A percentile compares a stretch with the other conserved stretches of the same genome.
Conservation (phyloP, 2,888 invertebrate genomes). For the Barypeithes pellucidus region DNA sequence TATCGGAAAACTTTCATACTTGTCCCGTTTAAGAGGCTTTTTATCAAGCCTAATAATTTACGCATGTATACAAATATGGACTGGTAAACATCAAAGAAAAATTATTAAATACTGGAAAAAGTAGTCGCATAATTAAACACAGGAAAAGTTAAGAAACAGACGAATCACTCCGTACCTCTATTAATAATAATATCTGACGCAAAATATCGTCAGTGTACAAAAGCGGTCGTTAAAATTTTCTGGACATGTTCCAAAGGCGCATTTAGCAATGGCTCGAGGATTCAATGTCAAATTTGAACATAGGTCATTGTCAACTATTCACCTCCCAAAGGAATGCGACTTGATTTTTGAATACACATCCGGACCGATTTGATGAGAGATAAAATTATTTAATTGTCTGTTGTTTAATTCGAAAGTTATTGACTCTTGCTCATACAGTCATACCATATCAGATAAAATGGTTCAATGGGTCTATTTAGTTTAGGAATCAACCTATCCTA, state of each 20-base stretch:
- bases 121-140: slow-evolving; percentile 11
- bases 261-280: slow-evolving; percentile 31
- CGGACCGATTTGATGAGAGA: not conserved
- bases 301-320: slow-evolving; percentile 48
- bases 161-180: slow-evolving; percentile 21
- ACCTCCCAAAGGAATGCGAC: slow-evolving; percentile 33
- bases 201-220: slow-evolving; percentile 34
- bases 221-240: slow-evolving; percentile 33
- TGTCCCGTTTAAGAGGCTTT: not conserved
- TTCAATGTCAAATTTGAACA: slow-evolving; percentile 44
- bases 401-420: not conserved
- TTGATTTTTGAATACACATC: slow-evolving; percentile 15
- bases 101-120: not conserved
- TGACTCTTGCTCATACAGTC: not conserved
- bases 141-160: slow-evolving; percentile 12
- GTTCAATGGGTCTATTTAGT: too few relatives aligned
- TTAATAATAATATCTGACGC: slow-evolving; percentile 37
- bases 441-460: too few relatives aligned
- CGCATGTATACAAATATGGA: not conserved
- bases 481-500: too few relatives aligned
- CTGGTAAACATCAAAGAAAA: not conserved
- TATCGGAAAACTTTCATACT: not conserved
- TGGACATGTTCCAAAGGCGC: slow-evolving; percentile 47
- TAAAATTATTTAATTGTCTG: slow-evolving; percentile 2
- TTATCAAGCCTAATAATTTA: not conserved